Base-by-base conservation (phyloP, 2,113 vertebrate genomes). In the Zingel zingel region DNA sequence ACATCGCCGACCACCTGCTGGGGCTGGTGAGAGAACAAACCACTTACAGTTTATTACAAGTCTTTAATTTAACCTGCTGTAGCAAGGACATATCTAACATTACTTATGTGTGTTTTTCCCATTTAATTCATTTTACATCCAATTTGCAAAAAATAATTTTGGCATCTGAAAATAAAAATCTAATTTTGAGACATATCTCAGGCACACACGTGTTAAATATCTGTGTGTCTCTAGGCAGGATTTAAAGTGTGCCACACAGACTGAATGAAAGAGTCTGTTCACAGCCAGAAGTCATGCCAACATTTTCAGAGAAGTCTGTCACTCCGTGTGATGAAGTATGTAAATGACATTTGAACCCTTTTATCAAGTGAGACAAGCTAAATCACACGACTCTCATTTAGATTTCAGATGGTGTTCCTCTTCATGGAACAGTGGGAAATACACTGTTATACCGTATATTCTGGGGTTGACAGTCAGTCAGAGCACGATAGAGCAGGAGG, bases 1-100 rank as follows among this genome's bases (percentile, higher is more conserved):
- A 65, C 59, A 68, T 83, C 78, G 76, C 77, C 0, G 89, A 95
- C 30, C 83, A 21, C 58, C 81, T 93, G 74, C 82, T 88, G 56
- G 84, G 25, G 13, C 72, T 93, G 95, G 95, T 96, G 84, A 96
- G 95, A 81, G 14, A 57, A 62, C 72, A 74, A 75, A 69, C 10
- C 77, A 62, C 30, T 77, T 50, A 53, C 23, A 81, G 53, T 39
- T 13, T 2, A 54, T 71, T 73, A 48, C 2, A 63, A 39, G 36
- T 59, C 15, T 36, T 19, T 27, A 13, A 47, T 45, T 68, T 33
- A 33, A 51, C 65, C 48, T 68, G 66, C 48, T 21, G 18, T 68
- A 27, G 18, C 27, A 33, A 56, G 13, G 4, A 67, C 43, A 54
- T 13, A 14, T 12, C 36, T 10, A 15, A 19, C 14, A 43, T 21